A percentile compares a stretch with the other conserved stretches of the same genome.
Conservation (phyloP, 2,113 vertebrate genomes). For the Heptranchias perlo region DNA sequence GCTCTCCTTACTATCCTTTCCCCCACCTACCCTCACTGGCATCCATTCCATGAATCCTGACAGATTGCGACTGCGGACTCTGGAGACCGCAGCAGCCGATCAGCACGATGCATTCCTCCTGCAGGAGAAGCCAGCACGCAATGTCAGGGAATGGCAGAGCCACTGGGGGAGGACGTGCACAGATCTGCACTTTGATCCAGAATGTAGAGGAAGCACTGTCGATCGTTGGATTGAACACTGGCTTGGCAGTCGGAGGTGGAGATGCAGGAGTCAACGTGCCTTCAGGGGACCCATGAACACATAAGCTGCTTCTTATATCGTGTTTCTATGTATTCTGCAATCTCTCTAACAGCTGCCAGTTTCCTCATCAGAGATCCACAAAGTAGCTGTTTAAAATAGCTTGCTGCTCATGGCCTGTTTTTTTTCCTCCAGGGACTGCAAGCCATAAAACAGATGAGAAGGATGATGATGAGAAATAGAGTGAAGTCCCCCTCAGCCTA, state of each 20-base stretch:
- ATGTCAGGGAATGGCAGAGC: neutral
- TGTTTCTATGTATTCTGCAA: neutral
- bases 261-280: neutral
- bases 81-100: neutral
- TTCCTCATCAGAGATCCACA: neutral
- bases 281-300: neutral
- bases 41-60: neutral
- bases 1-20: neutral
- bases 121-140: neutral
- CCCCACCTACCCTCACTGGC: neutral
- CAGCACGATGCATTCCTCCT: neutral
- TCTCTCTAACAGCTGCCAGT: neutral
- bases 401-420: neutral
- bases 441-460: neutral
- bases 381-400: neutral
- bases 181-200: neutral
- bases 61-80: neutral
- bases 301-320: neutral
- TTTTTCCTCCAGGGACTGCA: neutral
- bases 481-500: neutral
- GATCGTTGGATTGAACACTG: neutral
- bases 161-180: neutral
- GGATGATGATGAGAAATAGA: neutral
- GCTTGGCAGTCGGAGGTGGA: neutral
- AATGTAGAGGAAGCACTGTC: neutral